phyloP scores from a whole-genome alignment of 2,888 invertebrate genomes.

The Auanema sp. region DNA sequence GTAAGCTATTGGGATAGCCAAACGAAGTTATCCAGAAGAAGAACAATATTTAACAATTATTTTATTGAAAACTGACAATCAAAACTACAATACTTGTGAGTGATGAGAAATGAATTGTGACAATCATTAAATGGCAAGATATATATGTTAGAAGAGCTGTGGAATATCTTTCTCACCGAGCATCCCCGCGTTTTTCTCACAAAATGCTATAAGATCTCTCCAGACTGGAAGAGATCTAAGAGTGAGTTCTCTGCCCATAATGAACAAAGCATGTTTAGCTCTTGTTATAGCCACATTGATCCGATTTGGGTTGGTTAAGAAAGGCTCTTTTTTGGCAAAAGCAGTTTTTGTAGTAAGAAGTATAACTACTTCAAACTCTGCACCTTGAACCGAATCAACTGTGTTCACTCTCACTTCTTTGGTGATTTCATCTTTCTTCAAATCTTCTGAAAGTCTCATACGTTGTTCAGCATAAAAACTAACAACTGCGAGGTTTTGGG shows the following conservation, averaged over 20 bases:
- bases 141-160: too few species aligned
- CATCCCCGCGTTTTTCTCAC: too few species aligned
- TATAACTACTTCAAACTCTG: slow-evolving; percentile 21
- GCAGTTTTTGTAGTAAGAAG: slow-evolving; percentile 19
- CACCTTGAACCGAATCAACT: slow-evolving; percentile 21
- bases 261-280: slow-evolving; percentile 15
- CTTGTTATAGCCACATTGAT: slow-evolving; percentile 25
- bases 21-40: too few species aligned
- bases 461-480: slow-evolving; percentile 21
- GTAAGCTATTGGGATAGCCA: too few species aligned
- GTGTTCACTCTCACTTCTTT: slow-evolving; percentile 2
- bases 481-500: slow-evolving; percentile 11
- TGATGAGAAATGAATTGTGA: too few species aligned
- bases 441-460: not conserved
- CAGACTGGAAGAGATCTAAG: not conserved
- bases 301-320: slow-evolving; percentile 13
- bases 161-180: too few species aligned
- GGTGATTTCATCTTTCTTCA: not conserved
- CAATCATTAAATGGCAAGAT: too few species aligned
- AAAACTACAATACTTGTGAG: too few species aligned
- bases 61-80: too few species aligned
- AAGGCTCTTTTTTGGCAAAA: slow-evolving; percentile 7
- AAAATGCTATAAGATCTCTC: not conserved
- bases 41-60: too few species aligned
- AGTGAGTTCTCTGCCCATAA: slow-evolving; percentile 15